These are phyloP conservation scores for Entomyzon cyanotis DNA, from an alignment of 2,113 vertebrate species.

Conservation along the genomic window DNA sequence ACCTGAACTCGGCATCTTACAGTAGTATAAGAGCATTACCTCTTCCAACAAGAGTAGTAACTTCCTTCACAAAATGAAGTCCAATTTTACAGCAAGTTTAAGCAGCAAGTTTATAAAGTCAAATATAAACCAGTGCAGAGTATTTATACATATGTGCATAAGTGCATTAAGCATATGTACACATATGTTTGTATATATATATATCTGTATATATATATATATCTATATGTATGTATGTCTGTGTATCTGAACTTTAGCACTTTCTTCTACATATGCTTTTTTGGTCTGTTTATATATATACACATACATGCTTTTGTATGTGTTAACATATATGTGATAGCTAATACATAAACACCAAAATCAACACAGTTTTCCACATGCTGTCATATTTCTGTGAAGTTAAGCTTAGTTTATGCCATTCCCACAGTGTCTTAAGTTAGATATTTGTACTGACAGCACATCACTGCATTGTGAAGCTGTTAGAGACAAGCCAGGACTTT, in stretches of 20 bases:
- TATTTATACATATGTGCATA: not conserved
- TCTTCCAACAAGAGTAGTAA: not conserved
- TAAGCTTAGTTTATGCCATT: not conserved
- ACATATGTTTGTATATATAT: not conserved
- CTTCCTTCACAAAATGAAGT: not conserved
- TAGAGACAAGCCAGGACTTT: not conserved
- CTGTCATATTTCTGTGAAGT: not conserved
- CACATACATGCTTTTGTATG: not conserved
- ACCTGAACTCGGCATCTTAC: not conserved
- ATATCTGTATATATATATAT: not conserved
- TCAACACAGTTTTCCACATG: not conserved
- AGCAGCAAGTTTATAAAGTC: not conserved
- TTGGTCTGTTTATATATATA: not conserved
- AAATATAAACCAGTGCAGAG: not conserved
- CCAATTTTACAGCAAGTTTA: not conserved
- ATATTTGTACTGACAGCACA: not conserved
- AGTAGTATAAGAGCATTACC: not conserved
- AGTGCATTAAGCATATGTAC: not conserved
- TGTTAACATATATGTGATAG: not conserved
- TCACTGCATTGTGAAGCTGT: not conserved
- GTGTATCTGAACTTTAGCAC: not conserved
- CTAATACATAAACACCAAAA: not conserved
- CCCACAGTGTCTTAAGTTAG: not conserved
- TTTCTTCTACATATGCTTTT: not conserved
- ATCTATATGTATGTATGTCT: not conserved